Conservation (phyloP, 2,797 vertebrate genomes). For the Myotis vivesi region DNA sequence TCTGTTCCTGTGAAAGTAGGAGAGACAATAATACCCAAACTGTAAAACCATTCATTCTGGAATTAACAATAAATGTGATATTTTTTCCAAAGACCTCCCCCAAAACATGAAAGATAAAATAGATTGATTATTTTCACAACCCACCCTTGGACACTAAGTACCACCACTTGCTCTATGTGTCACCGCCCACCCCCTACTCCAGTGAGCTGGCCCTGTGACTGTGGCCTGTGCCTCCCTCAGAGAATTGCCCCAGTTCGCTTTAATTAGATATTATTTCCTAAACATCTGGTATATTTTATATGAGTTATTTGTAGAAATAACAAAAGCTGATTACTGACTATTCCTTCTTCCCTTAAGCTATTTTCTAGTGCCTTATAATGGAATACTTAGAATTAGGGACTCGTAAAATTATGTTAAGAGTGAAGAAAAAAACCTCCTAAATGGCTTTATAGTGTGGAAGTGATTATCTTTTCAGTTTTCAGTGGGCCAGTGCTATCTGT, state of each 20-base stretch:
- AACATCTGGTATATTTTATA: constrained; percentile 26
- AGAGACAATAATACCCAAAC: background rate
- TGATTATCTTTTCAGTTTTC: background rate
- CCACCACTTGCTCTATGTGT: background rate
- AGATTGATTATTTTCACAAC: background rate
- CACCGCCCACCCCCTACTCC: background rate
- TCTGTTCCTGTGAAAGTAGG: constrained; percentile 31
- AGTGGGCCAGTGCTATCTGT: background rate
- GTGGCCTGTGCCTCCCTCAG: background rate
- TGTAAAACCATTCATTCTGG: background rate
- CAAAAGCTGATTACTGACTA: background rate
- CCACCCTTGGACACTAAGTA: background rate
- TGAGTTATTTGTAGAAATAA: constrained; percentile 46
- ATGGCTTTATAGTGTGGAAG: background rate
- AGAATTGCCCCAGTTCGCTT: background rate
- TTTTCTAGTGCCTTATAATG: background rate
- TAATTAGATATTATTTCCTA: constrained; percentile 50
- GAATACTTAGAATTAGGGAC: background rate
- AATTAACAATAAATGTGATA: background rate
- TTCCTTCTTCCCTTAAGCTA: background rate
- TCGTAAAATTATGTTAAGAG: background rate
- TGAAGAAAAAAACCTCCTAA: background rate
- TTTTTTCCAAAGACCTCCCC: background rate
- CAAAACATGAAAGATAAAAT: background rate
- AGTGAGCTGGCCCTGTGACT: background rate